Percentiles rank a stretch among this genome's conserved stretches.
Conservation (phyloP, 2,797 vertebrate genomes). For the Myotis findleyi region DNA sequence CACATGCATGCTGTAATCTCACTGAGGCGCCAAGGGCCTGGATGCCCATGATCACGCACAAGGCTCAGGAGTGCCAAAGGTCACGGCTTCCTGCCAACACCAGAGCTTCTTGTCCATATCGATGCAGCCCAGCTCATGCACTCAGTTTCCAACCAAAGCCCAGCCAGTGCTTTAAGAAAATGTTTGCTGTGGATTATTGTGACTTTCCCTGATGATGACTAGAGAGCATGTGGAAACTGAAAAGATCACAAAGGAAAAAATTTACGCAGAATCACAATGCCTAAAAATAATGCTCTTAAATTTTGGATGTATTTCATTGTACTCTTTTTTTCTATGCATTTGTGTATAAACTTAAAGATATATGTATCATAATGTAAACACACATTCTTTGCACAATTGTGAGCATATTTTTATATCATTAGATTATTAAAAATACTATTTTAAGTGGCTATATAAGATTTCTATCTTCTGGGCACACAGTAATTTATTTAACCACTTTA, state of each 20-base stretch:
- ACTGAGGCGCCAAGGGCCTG: not conserved
- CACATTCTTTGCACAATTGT: not conserved
- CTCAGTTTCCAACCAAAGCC: not conserved
- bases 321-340: not conserved
- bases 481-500: slow-evolving; percentile 33
- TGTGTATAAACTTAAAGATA: not conserved
- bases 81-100: not conserved
- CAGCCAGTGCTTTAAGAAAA: not conserved
- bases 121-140: not conserved
- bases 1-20: not conserved
- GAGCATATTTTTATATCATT: not conserved
- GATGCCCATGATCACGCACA: not conserved
- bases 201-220: not conserved
- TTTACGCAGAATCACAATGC: not conserved
- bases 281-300: not conserved
- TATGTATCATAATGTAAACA: not conserved
- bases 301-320: slow-evolving; percentile 15
- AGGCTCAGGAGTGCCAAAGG: not conserved
- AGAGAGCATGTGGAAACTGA: not conserved
- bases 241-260: not conserved
- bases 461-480: not conserved
- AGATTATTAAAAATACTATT: not conserved
- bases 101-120: not conserved
- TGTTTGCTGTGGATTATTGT: not conserved
- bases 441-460: not conserved